Evolutionary conservation across 1,140 invertebrate species (phyloP), one percentile per base, ranked within the genome.

Genomic region (Euura lappo): DNA sequence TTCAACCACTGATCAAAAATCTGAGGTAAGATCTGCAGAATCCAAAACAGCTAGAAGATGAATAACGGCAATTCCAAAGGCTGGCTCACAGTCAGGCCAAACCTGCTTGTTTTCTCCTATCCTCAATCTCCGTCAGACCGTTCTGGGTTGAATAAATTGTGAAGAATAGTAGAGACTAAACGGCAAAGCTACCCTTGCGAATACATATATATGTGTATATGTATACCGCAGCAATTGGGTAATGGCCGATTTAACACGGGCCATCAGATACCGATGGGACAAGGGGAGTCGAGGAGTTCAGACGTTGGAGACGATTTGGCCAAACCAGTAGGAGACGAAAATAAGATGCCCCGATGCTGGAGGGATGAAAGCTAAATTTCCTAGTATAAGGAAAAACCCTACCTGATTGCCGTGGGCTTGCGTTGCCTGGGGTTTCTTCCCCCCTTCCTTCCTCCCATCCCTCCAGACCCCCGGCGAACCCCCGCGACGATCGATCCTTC

Each of bases 201-300:
- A 28, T 28, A 28, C 28, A 28, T 28, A 28, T 28, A 28, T 28
- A 28, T 28, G 28, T 28, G 28, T 28, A 28, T 28, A 75, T 44
- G 76, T 74, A 68, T 69, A 47, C 69, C 74, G 71, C 44, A 73
- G 74, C 77, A 81, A 80, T 82, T 80, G 79, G 78, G 78, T 82
- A 83, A 83, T 83, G 80, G 81, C 71, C 81, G 79, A 83, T 83
- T 83, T 81, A 83, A 80, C 81, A 82, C 80, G 80, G 75, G 72
- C 77, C 80, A 82, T 83, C 80, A 74, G 80, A 83, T 82, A 80
- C 76, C 74, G 73, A 77, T 71, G 78, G 76, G 73, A 77, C 80
- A 79, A 78, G 79, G 72, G 76, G 51, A n/a, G 13, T 60, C 51
- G 51, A n/a, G 51, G 51, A 3, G 28, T 60, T 60, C 51, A 60